Evolutionary conservation across 2,113 vertebrate species (phyloP), one percentile per base, ranked within the genome.

Genomic region (Entelurus aequoreus): DNA sequence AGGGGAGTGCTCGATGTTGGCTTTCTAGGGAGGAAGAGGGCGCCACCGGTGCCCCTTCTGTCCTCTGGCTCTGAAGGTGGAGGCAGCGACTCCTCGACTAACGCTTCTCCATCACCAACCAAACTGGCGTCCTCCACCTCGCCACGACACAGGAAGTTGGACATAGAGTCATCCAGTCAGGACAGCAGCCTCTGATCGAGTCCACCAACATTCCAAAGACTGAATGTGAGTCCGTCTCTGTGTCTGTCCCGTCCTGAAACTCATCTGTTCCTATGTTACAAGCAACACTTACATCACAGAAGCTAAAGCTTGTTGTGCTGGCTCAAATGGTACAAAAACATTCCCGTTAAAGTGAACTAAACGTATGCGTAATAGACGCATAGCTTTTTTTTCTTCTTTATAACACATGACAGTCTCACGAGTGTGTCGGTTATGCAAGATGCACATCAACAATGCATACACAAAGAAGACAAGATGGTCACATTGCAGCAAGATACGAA

Each of bases 51-150:
- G 14, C 94, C 95, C 51, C 87, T 90, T 37, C 84, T 93, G 59
- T 84, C 90, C 1, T 92, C 83, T 4, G 88, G 91, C 46, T 90
- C 86, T 0, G 96, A 99, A 16, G 90, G 90, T 11, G 94, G 92
- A 7, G 93, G 93, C 37, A 89, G 92, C 4, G 97, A 99, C 74
- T 91, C 93, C 0, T 92, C 94, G 4, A 81, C 92, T 47, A 90
- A 89, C 0, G 92, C 94, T 3, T 98, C 95, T 15, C 94, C 93
- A 0, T 98, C 96, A 0, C 97, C 96, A 11, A 98, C 96, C 0
- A 97, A 92, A 85, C 85, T 91, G 38, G 48, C 54, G 2, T 85
- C 72, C 9, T 87, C 88, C 49, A 93, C 94, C 3, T 97, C 96
- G 1, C 95, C 96, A 0, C 91, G 94, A 14, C 94, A 97, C 71